Percentiles rank a stretch among this genome's conserved stretches.
Conservation (phyloP, 2,888 invertebrate species). For the Caradrina clavipalpis region DNA sequence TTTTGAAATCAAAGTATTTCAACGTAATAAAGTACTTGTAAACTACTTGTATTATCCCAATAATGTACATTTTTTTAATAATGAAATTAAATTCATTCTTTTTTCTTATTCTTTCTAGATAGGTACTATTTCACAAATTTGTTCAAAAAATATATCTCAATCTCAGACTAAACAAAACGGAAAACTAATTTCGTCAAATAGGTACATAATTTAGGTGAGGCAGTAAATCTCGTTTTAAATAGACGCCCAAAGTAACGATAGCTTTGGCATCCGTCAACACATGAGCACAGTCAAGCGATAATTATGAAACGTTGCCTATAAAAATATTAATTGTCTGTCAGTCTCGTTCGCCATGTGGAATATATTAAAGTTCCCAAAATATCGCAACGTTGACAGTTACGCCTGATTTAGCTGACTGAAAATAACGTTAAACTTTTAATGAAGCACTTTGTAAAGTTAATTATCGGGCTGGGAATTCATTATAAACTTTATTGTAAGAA, state of each 20-base stretch:
- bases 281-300: conserved; percentile 28
- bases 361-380: conserved; percentile 39
- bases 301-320: conserved; percentile 60
- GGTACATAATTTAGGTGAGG: neutral
- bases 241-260: neutral
- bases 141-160: no score
- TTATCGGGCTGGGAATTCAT: conserved; percentile 12
- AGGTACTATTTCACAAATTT: no score
- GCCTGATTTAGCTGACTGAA: conserved; percentile 20
- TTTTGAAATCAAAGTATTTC: no score
- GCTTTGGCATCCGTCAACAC: conserved; percentile 29
- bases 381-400: conserved; percentile 36
- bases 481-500: conserved; percentile 7
- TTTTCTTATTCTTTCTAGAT: no score
- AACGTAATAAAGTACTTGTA: no score
- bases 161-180: no score
- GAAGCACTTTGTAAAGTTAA: conserved; percentile 2
- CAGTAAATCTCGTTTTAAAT: conserved; percentile 28
- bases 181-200: neutral
- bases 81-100: no score
- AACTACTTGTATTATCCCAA: no score
- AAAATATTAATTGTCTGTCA: conserved; percentile 59
- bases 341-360: conserved; percentile 27
- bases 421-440: conserved; percentile 28
- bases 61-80: no score